Evolutionary conservation across 2,888 invertebrate species (phyloP), one percentile per base, ranked within the genome.

Genomic region (Zonitis immaculata): DNA sequence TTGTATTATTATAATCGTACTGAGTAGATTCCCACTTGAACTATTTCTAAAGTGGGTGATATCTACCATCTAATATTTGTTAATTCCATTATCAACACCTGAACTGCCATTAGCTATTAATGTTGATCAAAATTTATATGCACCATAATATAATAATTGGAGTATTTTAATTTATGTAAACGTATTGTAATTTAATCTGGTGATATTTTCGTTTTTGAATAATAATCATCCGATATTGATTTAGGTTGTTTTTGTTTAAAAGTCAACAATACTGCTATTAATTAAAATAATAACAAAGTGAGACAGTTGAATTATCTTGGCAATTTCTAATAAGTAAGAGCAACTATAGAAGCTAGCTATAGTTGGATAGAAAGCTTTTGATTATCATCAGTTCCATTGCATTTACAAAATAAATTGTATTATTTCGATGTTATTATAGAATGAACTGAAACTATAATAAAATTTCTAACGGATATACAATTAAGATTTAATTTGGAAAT

Each of bases 391-490:
- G n/a, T n/a, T n/a, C n/a, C n/a, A n/a, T n/a, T n/a, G n/a, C n/a
- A n/a, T n/a, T n/a, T n/a, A n/a, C n/a, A n/a, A n/a, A n/a, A n/a
- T n/a, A n/a, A n/a, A n/a, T n/a, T n/a, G n/a, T n/a, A n/a, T n/a
- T n/a, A n/a, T n/a, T n/a, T n/a, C n/a, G n/a, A n/a, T n/a, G n/a
- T n/a, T n/a, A n/a, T n/a, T n/a, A n/a, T n/a, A n/a, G n/a, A n/a
- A n/a, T n/a, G n/a, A n/a, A n/a, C n/a, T n/a, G n/a, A n/a, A n/a
- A n/a, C n/a, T n/a, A n/a, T n/a, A n/a, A n/a, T n/a, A n/a, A n/a
- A n/a, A n/a, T n/a, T n/a, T n/a, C n/a, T 57, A 50, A 54, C 52
- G 43, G 52, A 16, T 42, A 48, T 54, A 59, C n/a, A n/a, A 59
- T 57, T 57, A 59, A 50, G 49, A 50, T 51, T 59, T 59, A 57